Evolutionary conservation across 2,797 vertebrate species (phyloP).

Genomic region (Molossus molossus): DNA sequence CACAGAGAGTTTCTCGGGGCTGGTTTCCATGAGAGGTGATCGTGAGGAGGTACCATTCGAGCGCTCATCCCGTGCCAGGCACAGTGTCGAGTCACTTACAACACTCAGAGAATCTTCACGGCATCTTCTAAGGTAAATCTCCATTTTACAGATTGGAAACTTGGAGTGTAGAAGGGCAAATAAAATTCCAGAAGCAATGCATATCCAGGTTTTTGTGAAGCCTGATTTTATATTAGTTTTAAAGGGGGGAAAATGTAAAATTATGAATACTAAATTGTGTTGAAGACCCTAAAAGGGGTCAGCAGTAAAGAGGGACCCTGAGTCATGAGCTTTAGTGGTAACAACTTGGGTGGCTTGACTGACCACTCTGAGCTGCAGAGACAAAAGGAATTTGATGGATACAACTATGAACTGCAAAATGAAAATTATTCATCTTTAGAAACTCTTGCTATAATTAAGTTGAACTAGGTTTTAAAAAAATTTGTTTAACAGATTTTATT

Average conservation of each 20-base stretch:
- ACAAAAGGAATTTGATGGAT: conserved; percentile 4
- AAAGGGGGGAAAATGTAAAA: not conserved
- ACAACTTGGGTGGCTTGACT: not conserved
- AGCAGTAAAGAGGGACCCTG: not conserved
- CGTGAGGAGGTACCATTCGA: not conserved
- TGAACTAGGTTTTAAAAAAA: not conserved
- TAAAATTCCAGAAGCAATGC: conserved; percentile 3
- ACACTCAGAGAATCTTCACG: not conserved
- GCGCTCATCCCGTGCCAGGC: not conserved
- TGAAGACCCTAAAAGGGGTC: not conserved
- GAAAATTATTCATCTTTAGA: conserved; percentile 9
- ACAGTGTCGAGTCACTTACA: not conserved
- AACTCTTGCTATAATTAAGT: conserved; percentile 29
- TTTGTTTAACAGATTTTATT: not conserved
- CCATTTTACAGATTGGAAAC: not conserved
- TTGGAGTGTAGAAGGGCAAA: not conserved
- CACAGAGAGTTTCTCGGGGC: not conserved
- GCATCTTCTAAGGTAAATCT: conserved; percentile 17
- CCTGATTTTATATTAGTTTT: not conserved
- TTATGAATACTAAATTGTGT: not conserved
- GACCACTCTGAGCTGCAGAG: not conserved
- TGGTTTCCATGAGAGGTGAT: not conserved
- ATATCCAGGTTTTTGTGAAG: conserved; percentile 9
- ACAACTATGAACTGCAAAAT: not conserved
- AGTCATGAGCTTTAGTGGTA: not conserved